Evolutionary conservation across 2,797 vertebrate genomes (phyloP).

Genomic region (Varecia variegata): DNA sequence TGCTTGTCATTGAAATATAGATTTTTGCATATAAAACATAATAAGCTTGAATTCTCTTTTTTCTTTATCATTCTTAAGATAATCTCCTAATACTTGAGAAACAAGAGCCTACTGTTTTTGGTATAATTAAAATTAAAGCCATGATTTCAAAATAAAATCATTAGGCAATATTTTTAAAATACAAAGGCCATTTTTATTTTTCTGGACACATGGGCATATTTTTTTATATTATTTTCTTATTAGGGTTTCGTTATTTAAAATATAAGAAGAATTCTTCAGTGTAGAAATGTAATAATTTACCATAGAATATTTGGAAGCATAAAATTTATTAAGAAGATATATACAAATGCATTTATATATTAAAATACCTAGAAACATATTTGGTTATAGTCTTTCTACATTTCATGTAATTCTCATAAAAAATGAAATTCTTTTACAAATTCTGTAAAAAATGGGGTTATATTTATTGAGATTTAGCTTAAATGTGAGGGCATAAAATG

Average conservation of each 20-base stretch:
- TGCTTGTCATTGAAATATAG: neutral
- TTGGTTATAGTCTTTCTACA: neutral
- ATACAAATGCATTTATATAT: neutral
- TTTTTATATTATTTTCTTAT: neutral
- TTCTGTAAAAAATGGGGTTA: neutral
- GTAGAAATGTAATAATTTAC: neutral
- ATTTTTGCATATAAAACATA: neutral
- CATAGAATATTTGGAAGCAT: neutral
- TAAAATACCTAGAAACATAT: neutral
- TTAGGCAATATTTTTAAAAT: neutral
- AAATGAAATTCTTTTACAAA: neutral
- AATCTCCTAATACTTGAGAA: neutral
- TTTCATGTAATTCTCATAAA: neutral
- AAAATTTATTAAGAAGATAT: neutral
- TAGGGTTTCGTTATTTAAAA: neutral
- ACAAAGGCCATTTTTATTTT: neutral
- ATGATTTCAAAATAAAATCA: neutral
- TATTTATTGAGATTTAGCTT: neutral
- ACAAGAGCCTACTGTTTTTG: neutral
- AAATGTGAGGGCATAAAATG: neutral
- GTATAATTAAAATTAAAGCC: neutral
- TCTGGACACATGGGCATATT: neutral
- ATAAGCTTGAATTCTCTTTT: neutral
- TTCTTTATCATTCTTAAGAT: neutral
- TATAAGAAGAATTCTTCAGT: neutral